Conservation (phyloP, 2,888 invertebrate genomes). For the Psylliodes chrysocephalus region DNA sequence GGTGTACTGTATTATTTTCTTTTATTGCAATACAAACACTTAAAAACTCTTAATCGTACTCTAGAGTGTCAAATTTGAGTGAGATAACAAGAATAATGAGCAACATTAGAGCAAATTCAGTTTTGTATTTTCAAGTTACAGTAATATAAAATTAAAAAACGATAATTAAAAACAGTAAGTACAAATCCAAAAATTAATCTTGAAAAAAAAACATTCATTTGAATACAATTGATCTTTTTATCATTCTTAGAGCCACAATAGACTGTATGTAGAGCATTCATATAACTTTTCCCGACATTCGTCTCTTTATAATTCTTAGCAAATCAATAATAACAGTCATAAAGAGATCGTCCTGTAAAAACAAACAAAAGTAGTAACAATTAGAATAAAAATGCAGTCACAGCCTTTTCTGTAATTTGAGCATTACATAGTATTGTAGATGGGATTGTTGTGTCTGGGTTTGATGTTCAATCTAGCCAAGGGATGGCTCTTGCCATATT, state of each 20-base stretch:
- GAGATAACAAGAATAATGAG: slow-evolving; percentile 30
- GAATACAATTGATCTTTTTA: not conserved
- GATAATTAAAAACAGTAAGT: not conserved
- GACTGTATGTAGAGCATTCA: not conserved
- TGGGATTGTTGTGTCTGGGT: slow-evolving; percentile 81
- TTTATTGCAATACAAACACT: slow-evolving; percentile 32
- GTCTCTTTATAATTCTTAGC: not conserved
- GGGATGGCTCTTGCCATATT: slow-evolving; percentile 93
- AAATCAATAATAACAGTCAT: slow-evolving; percentile 1
- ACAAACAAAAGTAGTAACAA: slow-evolving; percentile 27
- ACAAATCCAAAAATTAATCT: not conserved
- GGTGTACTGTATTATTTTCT: no score
- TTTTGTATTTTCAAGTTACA: slow-evolving; percentile 28
- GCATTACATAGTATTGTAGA: slow-evolving; percentile 89
- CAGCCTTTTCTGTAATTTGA: slow-evolving; percentile 57
- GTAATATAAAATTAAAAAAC: slow-evolving; percentile 25
- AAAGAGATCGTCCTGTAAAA: slow-evolving; percentile 1
- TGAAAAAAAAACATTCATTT: not conserved
- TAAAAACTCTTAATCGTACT: not conserved
- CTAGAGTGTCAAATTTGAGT: slow-evolving; percentile 8
- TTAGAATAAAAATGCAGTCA: slow-evolving; percentile 51
- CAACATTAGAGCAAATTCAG: slow-evolving; percentile 29
- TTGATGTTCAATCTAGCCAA: slow-evolving; percentile 86
- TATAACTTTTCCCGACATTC: not conserved
- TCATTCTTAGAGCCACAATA: not conserved